These are phyloP conservation scores for Xerus inauris DNA, from an alignment of 2,113 vertebrate genomes.

Conservation along the genomic window DNA sequence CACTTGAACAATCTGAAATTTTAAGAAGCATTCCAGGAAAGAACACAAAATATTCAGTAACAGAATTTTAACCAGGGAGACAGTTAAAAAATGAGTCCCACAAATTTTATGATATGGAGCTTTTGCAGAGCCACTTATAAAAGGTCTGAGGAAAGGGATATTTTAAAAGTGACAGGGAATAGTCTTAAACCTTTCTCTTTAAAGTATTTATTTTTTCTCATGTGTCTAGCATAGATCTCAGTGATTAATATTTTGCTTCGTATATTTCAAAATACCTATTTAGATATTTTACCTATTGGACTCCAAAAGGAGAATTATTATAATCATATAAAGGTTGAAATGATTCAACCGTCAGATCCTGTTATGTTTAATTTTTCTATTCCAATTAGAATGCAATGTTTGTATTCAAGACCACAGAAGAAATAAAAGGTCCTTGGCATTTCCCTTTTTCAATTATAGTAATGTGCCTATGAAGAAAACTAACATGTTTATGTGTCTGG, in stretches of 20 bases:
- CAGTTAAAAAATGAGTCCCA: not conserved
- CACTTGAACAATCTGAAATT: not conserved
- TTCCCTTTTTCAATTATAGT: rapidly evolving
- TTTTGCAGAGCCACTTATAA: not conserved
- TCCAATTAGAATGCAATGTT: not conserved
- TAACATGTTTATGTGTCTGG: rapidly evolving
- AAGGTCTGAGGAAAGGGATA: not conserved
- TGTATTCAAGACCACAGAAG: not conserved
- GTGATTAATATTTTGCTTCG: not conserved
- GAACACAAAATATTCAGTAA: too few relatives aligned
- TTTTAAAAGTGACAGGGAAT: not conserved
- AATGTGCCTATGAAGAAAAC: too few relatives aligned
- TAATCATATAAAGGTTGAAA: not conserved
- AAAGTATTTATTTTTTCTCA: not conserved
- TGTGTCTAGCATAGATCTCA: not conserved
- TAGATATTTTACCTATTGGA: not conserved
- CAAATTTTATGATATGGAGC: not conserved
- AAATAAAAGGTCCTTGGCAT: not conserved
- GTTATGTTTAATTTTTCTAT: not conserved
- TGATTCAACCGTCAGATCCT: not conserved
- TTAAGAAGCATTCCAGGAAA: not conserved
- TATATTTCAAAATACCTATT: not conserved
- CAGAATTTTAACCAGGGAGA: not conserved
- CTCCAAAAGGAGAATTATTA: not conserved
- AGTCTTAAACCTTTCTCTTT: not conserved